A percentile compares a stretch with the other conserved stretches of the same genome.
Conservation (phyloP, 2,797 vertebrate genomes). For the Acipenser ruthenus region DNA sequence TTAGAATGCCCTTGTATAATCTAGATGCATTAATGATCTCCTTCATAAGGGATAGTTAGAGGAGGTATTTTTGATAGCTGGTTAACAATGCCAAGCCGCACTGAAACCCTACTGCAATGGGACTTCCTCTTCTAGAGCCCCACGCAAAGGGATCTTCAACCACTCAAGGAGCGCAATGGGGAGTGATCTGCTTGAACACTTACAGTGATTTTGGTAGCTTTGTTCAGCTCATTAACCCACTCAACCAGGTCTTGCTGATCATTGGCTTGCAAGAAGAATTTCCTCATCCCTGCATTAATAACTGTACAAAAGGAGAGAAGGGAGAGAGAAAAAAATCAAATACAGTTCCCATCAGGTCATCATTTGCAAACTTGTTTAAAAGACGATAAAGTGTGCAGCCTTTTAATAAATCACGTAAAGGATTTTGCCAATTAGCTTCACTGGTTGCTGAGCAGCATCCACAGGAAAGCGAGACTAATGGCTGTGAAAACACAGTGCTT, state of each 20-base stretch:
- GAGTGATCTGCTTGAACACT: conserved; percentile 40
- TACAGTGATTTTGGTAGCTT: conserved; percentile 97
- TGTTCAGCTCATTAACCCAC: conserved; percentile 93
- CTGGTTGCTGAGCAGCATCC: neutral
- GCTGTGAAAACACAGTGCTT: neutral
- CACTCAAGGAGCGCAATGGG: too few relatives aligned
- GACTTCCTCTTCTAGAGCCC: too few relatives aligned
- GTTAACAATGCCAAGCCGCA: too few relatives aligned
- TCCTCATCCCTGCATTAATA: conserved; percentile 97
- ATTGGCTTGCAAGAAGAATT: conserved; percentile 94
- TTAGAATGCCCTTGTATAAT: too few relatives aligned
- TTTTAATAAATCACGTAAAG: neutral
- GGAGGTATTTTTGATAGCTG: too few relatives aligned
- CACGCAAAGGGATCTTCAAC: too few relatives aligned
- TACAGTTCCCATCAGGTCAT: conserved; percentile 4
- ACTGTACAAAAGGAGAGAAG: conserved; percentile 52
- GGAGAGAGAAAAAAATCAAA: conserved; percentile 31
- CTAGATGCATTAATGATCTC: too few relatives aligned
- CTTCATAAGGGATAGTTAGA: too few relatives aligned
- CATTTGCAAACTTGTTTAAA: conserved; percentile 3
- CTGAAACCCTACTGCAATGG: too few relatives aligned
- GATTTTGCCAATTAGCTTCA: neutral
- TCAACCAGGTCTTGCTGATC: conserved; percentile 96
- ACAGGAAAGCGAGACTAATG: neutral
- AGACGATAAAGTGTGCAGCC: neutral